A percentile compares a stretch with the other conserved stretches of the same genome.
Evolutionary conservation across 1,140 invertebrate species (phyloP).

Genomic region (Cryptotermes secundus): DNA sequence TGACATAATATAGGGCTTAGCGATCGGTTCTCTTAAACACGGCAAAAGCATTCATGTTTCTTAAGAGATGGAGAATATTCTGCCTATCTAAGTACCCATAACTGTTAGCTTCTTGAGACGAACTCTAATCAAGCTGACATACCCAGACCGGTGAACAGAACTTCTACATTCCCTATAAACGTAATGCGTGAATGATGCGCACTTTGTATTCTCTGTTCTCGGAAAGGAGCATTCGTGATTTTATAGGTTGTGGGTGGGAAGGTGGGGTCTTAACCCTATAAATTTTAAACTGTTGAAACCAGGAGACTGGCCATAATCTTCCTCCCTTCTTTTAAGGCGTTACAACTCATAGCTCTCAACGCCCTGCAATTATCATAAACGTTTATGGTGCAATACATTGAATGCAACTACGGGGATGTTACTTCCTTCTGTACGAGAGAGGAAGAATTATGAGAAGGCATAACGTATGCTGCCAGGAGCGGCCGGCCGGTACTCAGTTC

Average conservation of each 20-base stretch:
- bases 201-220: background rate
- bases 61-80: no score
- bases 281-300: conserved; percentile 17
- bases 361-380: conserved; percentile 14
- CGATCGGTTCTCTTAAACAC: no score
- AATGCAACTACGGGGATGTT: background rate
- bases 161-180: background rate
- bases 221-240: background rate
- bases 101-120: no score
- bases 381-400: background rate
- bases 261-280: background rate
- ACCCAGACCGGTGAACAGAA: no score
- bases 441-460: background rate
- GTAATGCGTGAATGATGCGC: background rate
- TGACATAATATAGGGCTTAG: no score
- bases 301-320: background rate
- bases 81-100: no score
- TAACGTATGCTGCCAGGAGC: background rate
- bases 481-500: background rate
- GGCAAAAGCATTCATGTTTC: no score
- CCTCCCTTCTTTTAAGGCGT: background rate
- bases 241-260: background rate
- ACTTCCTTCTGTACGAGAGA: background rate
- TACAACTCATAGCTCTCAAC: background rate
- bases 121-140: no score